Evolutionary conservation across 2,888 invertebrate genomes (phyloP).

Genomic region (Nemapogon koenigi): DNA sequence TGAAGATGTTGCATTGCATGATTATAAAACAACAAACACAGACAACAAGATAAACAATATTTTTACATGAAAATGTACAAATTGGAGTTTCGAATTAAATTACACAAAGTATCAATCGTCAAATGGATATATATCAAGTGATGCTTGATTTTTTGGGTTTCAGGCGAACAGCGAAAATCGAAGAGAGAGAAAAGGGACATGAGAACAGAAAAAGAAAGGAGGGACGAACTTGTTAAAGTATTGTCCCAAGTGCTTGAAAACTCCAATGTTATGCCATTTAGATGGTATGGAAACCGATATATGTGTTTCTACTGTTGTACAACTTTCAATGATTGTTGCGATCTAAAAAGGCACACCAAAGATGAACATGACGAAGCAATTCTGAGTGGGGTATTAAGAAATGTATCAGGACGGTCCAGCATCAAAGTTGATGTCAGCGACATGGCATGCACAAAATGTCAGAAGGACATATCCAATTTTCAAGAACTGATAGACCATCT

Average conservation of each 20-base stretch:
- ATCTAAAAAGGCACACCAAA: conserved; percentile 24
- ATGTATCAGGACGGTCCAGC: conserved; percentile 15
- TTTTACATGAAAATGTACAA: no score
- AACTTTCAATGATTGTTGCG: conserved; percentile 22
- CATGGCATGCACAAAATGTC: conserved; percentile 28
- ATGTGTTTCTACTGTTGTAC: conserved; percentile 33
- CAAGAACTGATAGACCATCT: conserved; percentile 26
- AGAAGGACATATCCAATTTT: conserved; percentile 20
- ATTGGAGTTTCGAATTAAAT: no score
- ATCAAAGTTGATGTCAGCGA: conserved; percentile 33
- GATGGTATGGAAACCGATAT: conserved; percentile 28
- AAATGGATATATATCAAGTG: conserved; percentile 4
- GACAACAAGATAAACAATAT: no score
- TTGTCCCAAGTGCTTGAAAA: conserved; percentile 25
- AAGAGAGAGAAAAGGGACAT: conserved; percentile 6
- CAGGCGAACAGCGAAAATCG: conserved; percentile 5
- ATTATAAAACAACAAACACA: no score
- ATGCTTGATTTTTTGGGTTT: conserved; percentile 5
- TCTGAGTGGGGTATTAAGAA: conserved; percentile 21
- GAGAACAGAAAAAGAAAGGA: conserved; percentile 2
- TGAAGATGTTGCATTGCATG: no score
- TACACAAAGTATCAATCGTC: no score
- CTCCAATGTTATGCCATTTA: conserved; percentile 29
- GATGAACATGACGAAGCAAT: conserved; percentile 24
- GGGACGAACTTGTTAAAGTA: conserved; percentile 15